These are phyloP conservation scores for Phasianus colchicus DNA, from an alignment of 2,113 vertebrate species.

Conservation along the genomic window DNA sequence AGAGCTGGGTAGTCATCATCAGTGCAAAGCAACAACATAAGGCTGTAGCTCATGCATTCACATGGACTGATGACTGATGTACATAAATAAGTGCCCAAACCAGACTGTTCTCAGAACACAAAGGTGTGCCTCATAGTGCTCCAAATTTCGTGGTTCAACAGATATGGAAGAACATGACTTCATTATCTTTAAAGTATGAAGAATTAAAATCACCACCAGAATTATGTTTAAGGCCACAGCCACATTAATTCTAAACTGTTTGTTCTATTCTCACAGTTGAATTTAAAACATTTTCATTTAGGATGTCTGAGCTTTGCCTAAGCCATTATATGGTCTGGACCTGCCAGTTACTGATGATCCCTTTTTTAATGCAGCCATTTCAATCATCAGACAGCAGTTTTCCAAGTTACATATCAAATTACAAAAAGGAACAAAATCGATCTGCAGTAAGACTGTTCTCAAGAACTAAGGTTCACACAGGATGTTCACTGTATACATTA, in stretches of 20 bases:
- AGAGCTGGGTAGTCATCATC: background rate
- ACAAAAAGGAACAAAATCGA: background rate
- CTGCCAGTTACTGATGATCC: background rate
- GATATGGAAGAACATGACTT: background rate
- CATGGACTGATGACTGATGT: background rate
- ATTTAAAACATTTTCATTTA: background rate
- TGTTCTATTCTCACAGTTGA: background rate
- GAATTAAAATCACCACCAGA: background rate
- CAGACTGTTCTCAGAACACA: background rate
- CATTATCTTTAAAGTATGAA: background rate
- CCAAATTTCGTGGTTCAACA: background rate
- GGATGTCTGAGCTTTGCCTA: background rate
- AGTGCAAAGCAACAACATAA: background rate
- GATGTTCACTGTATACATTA: background rate
- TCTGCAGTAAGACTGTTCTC: background rate
- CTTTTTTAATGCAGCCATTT: background rate
- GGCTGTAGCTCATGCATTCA: accelerated
- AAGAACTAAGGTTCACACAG: background rate
- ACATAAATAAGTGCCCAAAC: background rate
- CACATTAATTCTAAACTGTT: background rate
- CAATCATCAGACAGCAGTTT: background rate
- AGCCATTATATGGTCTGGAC: background rate
- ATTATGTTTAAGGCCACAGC: background rate
- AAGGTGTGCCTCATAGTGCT: accelerated
- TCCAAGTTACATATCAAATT: background rate